Base-by-base conservation (phyloP, 2,888 invertebrate species). In the Apamea anceps region DNA sequence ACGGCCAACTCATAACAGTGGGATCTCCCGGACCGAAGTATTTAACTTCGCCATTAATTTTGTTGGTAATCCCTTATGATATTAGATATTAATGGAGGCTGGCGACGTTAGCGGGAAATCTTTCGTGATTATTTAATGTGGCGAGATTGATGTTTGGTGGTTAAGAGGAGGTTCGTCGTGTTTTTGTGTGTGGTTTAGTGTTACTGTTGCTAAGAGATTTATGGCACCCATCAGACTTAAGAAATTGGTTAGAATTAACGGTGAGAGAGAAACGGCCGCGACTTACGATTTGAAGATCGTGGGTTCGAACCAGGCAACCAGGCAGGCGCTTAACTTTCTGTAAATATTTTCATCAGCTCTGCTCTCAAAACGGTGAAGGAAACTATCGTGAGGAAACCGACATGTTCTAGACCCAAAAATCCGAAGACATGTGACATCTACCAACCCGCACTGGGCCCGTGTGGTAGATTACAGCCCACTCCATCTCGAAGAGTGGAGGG, bases 31-130 rank as follows among this genome's bases (percentile, higher is more conserved):
- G 85, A 83, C 79, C 48, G 60, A 78, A 83, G 84, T 85, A 82
- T 89, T 90, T 80, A 80, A 89, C 85, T 90, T 80, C 67, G 45
- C 78, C 65, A 85, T 86, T 87, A 82, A 84, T 89, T 86, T 75
- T 75, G 77, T 87, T 80, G 73, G 80, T 84, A 86, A 89, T 81
- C 79, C 76, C 54, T 42, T 81, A 77, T 77, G 75, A 84, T 84
- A 84, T 85, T 80, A 79, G 85, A 80, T 89, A 87, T 88, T 71
- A 82, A 72, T 71, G 37, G 74, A 21, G 45, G 60, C 25, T 13
- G 80, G 70, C 28, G 45, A 12, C 28, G 28, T 42, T 51, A 37
- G 63, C 18, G 42, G 32, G 42, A 32, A 70, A 45, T 65, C 21
- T 85, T 66, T 60, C 60, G 37, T 63, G 66, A 63, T 75, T 75